These are phyloP conservation scores for Butorides virescens DNA, from an alignment of 2,113 vertebrate genomes.

Conservation along the genomic window DNA sequence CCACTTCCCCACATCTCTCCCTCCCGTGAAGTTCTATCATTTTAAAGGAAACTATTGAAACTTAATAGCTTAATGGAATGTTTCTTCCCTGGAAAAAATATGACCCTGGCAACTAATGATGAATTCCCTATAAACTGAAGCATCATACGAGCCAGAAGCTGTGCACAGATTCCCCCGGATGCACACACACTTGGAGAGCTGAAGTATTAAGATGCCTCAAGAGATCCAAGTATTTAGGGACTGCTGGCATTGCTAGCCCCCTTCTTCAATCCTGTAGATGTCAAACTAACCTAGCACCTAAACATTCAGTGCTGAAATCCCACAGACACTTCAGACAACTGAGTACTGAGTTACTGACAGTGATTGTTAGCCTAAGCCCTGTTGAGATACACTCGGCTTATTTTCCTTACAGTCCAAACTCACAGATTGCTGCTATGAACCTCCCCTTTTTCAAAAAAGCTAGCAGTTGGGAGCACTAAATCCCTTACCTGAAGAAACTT, in stretches of 20 bases:
- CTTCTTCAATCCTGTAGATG: not conserved
- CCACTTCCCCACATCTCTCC: not conserved
- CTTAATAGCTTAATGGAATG: not conserved
- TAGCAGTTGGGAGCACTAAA: not conserved
- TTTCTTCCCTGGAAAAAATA: not conserved
- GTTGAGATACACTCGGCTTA: not conserved
- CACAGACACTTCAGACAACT: not conserved
- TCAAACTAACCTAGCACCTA: not conserved
- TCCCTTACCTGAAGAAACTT: not conserved
- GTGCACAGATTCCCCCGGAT: not conserved
- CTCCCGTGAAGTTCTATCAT: not conserved
- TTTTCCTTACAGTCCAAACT: not conserved
- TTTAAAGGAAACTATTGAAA: not conserved
- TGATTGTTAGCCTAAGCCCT: not conserved
- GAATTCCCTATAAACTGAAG: not conserved
- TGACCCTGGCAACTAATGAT: not conserved
- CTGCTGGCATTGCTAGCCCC: not conserved
- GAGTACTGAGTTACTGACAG: not conserved
- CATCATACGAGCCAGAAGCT: not conserved
- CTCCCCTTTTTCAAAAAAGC: not conserved
- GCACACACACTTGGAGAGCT: not conserved
- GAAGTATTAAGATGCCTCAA: not conserved
- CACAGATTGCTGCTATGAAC: not conserved
- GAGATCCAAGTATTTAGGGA: not conserved
- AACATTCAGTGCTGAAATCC: not conserved